Evolutionary conservation across 2,113 vertebrate species (phyloP).

Genomic region (Mixornis gularis): DNA sequence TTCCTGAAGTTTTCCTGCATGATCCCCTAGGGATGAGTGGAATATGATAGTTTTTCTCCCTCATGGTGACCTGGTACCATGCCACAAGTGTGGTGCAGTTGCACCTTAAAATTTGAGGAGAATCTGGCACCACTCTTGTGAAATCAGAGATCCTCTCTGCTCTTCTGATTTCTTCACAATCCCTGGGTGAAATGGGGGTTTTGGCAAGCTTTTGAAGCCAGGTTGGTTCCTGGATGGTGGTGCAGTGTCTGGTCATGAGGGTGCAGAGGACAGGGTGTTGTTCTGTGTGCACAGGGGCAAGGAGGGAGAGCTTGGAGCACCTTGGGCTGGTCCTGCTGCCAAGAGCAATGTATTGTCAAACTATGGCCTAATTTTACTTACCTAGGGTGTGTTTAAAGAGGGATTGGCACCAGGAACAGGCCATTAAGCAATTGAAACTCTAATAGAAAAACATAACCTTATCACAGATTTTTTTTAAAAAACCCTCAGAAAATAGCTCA

Average conservation of each 20-base stretch:
- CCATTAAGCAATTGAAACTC: conserved; percentile 60
- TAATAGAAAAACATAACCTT: conserved; percentile 71
- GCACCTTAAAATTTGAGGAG: not conserved
- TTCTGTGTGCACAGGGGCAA: not conserved
- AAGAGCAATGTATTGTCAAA: not conserved
- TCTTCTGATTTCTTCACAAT: not conserved
- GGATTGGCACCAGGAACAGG: conserved; percentile 36
- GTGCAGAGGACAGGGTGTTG: not conserved
- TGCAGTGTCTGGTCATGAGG: not conserved
- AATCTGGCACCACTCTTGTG: not conserved
- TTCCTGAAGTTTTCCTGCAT: not conserved
- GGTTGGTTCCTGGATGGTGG: not conserved
- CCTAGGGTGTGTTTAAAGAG: conserved; percentile 1
- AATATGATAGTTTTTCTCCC: not conserved
- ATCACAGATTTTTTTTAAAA: conserved; percentile 66
- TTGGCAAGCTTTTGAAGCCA: not conserved
- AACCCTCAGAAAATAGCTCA: conserved; percentile 75
- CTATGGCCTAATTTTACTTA: not conserved
- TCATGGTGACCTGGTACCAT: accelerated
- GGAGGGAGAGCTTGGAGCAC: not conserved
- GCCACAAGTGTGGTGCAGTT: not conserved
- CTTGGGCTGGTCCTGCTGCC: not conserved
- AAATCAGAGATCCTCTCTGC: not conserved
- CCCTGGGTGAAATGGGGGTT: not conserved
- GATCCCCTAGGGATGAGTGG: not conserved